Evolutionary conservation across 2,797 vertebrate species (phyloP), one percentile per base, ranked within the genome.

Genomic region (Xerus rutilus): DNA sequence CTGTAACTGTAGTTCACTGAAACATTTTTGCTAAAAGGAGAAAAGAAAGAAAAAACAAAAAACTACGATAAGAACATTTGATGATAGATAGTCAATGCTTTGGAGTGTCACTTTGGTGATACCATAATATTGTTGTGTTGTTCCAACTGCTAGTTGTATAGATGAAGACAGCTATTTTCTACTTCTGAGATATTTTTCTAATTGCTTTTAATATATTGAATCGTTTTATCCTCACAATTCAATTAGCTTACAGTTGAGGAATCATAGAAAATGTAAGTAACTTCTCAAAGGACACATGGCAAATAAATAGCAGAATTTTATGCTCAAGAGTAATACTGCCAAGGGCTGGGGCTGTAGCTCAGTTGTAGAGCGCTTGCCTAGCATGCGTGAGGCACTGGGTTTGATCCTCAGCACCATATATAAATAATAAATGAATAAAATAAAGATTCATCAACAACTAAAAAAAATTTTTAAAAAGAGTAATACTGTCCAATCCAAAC

Each of bases 401-500:
- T 39, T 39, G 39, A 39, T 39, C 39, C 39, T 39, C 39, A 39
- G 39, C 39, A 39, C 39, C 39, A 39, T 39, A 39, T 39, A 39
- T 39, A 39, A 39, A 39, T 39, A 39, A 39, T 39, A 39, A 39
- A 39, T 39, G 39, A 39, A 39, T 39, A 39, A 39, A 39, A 39
- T 39, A 39, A 39, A 39, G 39, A 39, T 39, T 39, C 39, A 39
- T 39, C 39, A 39, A 39, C 39, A 39, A 39, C 39, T 39, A 39
- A 39, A 39, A 39, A 39, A 39, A 39, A 2, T 39, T 39, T 39
- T 39, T 39, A 39, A 39, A 39, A 25, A 47, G 21, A 35, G 18
- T 1, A 45, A 9, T 52, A 45, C 18, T 0, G 0, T 47, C 15
- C 25, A 25, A 7, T 28, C 57, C 12, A 70, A 54, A 52, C 1